Base-by-base conservation (phyloP, 2,113 vertebrate genomes). In the Rissa tridactyla region DNA sequence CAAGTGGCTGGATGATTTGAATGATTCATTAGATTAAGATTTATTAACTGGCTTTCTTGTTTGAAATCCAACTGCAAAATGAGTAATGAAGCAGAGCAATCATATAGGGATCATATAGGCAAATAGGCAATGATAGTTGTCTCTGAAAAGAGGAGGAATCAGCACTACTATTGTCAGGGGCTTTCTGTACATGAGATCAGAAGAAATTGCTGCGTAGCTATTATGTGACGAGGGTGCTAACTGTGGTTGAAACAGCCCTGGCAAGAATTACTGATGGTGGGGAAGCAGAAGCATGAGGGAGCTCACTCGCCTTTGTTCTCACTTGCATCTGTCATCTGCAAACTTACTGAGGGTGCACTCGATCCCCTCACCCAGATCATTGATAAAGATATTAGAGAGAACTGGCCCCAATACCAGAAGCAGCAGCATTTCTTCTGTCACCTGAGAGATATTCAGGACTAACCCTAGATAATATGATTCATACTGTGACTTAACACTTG, bases 81-180 rank as follows among this genome's bases (percentile, higher is more conserved):
- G 25, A 66, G 29, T 60, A 83, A 69, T 15, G 85, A 92, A 89
- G 46, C 57, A 69, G 23, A 76, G 38, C 21, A 90, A 95, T 82
- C 51, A 68, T 51, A 62, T 21, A 90, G 38, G n/a, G 38, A 91
- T 88, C 71, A 92, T 85, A 58, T 21, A 77, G 47, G 75, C 38
- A 92, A 92, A 92, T 22, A 91, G 25, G 7, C 57, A 89, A 72
- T 79, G 70, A 84, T 64, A 68, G 32, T 13, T 79, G 38, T 79
- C 70, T 76, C 89, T 76, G 52, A 69, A 92, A 96, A 96, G 21
- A 69, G 16, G 52, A 87, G 47, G 70, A 86, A 94, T 95, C 94
- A 90, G 70, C 70, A 90, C 49, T 80, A 29, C 8, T 91, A 9
- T 92, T 62, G 55, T 91, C 60, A 36, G 44, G 51, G 62, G n/a